Conservation (phyloP, 2,797 vertebrate genomes). For the Calcarius lapponicus region DNA sequence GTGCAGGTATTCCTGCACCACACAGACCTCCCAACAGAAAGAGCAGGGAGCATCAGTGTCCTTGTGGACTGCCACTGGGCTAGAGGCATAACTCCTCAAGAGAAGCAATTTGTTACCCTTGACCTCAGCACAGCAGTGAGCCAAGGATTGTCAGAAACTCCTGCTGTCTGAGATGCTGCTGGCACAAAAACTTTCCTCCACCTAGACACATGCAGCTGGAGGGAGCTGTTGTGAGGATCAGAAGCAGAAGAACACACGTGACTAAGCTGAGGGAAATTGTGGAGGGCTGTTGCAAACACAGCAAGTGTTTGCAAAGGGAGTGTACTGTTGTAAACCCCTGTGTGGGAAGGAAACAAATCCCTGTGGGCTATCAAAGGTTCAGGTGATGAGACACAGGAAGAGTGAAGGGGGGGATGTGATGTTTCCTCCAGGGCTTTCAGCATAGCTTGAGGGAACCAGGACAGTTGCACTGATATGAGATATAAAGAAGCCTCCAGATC, state of each 20-base stretch:
- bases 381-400: background rate
- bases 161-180: background rate
- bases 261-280: background rate
- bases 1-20: background rate
- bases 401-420: background rate
- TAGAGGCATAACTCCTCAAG: background rate
- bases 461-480: background rate
- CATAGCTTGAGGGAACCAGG: background rate
- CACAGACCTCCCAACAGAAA: background rate
- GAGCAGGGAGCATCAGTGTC: background rate
- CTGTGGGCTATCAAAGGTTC: background rate
- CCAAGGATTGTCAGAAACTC: background rate
- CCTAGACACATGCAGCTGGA: background rate
- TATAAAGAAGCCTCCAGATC: background rate
- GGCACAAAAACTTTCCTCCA: background rate
- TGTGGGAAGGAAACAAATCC: background rate
- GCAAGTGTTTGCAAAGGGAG: background rate
- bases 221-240: background rate
- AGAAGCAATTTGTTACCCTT: background rate
- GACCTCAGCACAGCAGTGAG: background rate
- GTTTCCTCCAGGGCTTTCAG: background rate
- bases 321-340: accelerated
- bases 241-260: background rate
- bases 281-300: background rate
- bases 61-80: background rate